Evolutionary conservation across 2,888 invertebrate genomes (phyloP), one percentile per base, ranked within the genome.

Genomic region (Lycocerus yunnanus): DNA sequence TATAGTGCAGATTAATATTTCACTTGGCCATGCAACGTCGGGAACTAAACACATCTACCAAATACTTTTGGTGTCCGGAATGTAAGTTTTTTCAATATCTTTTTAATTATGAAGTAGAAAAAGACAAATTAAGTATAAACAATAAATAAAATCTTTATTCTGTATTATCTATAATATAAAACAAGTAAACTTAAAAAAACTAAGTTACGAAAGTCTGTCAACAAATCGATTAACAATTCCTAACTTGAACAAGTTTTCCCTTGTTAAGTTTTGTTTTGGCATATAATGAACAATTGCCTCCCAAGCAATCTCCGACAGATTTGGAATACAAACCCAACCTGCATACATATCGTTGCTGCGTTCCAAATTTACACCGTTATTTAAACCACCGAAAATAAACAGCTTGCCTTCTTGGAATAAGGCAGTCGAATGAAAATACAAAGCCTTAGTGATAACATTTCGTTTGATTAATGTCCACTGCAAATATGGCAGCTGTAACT

Each of bases 1-100:
- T n/a, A n/a, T n/a, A n/a, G n/a, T n/a, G n/a, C n/a, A n/a, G n/a
- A 88, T 98, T 67, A 98, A 97, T 86, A 92, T 95, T 82, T 93
- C 95, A 8, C 84, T 95, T 71, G 95, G 95, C 63, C 93, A 94
- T 84, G 90, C 93, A 63, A 90, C 89, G 74, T 92, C 95, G 16
- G 88, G 87, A 74, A 90, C 90, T 59, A 96, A 97, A 84, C 97
- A 98, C 91, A 93, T 98, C 43, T 97, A 94, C 85, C 96, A 95
- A 88, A 92, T 98, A 81, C 89, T 92, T 72, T 87, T 93, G 73
- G 95, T 97, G 1, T 93, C 94, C 84, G 97, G 96, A 87, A 92
- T 94, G 97, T 98, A 90, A 92, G 95, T 11, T 6, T 13, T 4
- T 13, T 27, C 0, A 21, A 8, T n/a, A n/a, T 43, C 8, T 6